Conservation (phyloP, 92 coral and sea anemone genomes). For the Zoanthus sansibaricus region DNA sequence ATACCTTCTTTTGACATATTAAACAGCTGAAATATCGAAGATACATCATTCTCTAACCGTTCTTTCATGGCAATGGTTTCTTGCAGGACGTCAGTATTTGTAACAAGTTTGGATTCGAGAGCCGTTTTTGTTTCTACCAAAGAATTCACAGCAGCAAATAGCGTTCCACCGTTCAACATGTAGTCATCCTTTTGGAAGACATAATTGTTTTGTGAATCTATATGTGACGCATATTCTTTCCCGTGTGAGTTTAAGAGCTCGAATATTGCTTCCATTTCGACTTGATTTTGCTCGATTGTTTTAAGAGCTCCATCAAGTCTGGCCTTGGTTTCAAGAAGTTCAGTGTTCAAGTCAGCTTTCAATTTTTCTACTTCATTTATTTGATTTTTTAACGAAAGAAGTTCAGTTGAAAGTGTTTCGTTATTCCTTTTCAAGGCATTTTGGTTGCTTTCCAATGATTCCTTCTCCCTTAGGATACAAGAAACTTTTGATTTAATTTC, state of each 20-base stretch:
- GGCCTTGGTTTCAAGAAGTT: slow-evolving; percentile 10
- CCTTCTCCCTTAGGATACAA: not conserved
- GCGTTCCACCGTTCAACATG: not conserved
- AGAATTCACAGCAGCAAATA: slow-evolving; percentile 32
- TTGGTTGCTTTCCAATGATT: slow-evolving; percentile 31
- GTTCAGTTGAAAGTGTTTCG: slow-evolving; percentile 65
- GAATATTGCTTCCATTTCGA: slow-evolving; percentile 23
- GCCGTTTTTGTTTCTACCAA: slow-evolving; percentile 52
- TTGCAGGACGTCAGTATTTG: slow-evolving; percentile 68
- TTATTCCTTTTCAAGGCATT: slow-evolving; percentile 61
- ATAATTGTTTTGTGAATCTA: not conserved
- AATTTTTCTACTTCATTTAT: not conserved
- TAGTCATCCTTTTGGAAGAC: no score
- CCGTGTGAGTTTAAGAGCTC: not conserved
- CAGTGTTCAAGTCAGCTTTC: slow-evolving; percentile 1
- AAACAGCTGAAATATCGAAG: slow-evolving; percentile 82
- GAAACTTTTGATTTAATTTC: slow-evolving; percentile 20
- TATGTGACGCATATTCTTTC: not conserved
- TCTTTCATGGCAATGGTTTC: slow-evolving; percentile 76
- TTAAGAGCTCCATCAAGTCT: slow-evolving; percentile 27
- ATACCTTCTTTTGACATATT: slow-evolving; percentile 59
- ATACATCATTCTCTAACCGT: slow-evolving; percentile 76
- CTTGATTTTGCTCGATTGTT: slow-evolving; percentile 3
- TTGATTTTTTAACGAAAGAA: slow-evolving; percentile 63
- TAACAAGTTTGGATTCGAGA: slow-evolving; percentile 68